These are phyloP conservation scores for Octomys mimax DNA, from an alignment of 2,797 vertebrate species.

Conservation along the genomic window DNA sequence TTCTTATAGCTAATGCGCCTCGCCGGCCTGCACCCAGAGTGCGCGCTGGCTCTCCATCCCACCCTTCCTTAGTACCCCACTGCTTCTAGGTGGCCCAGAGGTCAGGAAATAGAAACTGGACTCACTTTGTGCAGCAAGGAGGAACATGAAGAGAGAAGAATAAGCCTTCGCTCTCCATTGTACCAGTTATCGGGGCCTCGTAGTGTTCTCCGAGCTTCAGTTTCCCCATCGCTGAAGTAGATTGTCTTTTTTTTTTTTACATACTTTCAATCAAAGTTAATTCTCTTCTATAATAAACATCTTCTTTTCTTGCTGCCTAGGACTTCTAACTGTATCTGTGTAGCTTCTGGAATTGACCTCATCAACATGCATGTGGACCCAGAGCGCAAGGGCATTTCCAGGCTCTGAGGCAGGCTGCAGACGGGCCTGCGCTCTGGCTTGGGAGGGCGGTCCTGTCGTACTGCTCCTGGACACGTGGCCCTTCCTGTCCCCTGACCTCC, in stretches of 20 bases:
- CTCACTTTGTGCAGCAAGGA: background rate
- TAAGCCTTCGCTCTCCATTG: background rate
- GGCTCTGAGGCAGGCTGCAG: background rate
- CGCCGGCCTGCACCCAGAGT: background rate
- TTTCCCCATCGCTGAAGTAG: conserved; percentile 41
- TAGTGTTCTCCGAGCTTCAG: background rate
- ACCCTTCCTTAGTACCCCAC: background rate
- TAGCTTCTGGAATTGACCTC: background rate
- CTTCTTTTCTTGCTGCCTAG: conserved; percentile 13
- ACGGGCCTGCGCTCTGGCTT: background rate
- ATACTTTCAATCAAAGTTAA: conserved; percentile 31
- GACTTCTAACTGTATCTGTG: conserved; percentile 5
- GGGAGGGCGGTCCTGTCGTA: background rate
- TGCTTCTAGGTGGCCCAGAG: background rate
- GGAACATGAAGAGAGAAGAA: background rate
- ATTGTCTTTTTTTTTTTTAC: background rate
- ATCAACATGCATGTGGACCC: background rate
- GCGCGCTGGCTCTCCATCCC: background rate
- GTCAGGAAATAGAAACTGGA: background rate
- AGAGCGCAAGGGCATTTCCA: background rate
- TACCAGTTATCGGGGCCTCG: background rate
- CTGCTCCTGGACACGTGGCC: background rate
- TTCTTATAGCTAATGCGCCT: background rate
- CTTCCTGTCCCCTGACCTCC: background rate
- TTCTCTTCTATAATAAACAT: conserved; percentile 16